Evolutionary conservation across 2,797 vertebrate species (phyloP).

Genomic region (Pseudochirops cupreus): DNA sequence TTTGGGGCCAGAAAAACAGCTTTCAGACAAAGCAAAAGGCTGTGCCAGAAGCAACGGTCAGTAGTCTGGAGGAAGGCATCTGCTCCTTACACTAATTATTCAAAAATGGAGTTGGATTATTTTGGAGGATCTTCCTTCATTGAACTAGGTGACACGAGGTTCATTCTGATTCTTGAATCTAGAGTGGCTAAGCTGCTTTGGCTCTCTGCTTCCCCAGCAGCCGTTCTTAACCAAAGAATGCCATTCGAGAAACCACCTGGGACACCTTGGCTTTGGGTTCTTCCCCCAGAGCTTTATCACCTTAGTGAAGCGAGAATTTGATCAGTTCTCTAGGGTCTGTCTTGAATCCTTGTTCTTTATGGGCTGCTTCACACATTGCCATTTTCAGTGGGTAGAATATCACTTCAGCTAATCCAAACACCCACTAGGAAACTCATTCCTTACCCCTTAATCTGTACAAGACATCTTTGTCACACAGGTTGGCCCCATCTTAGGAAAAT

Average conservation of each 20-base stretch:
- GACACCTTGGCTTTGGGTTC: too few relatives aligned
- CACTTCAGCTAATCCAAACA: neutral
- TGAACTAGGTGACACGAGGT: neutral
- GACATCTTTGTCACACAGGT: neutral
- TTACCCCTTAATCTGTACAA: neutral
- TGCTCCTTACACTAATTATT: neutral
- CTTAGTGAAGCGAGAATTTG: neutral
- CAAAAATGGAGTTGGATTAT: neutral
- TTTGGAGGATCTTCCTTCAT: neutral
- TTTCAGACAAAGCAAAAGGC: neutral
- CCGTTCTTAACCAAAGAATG: neutral
- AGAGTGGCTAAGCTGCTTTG: neutral
- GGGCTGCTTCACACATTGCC: neutral
- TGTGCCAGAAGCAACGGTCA: neutral
- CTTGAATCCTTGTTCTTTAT: neutral
- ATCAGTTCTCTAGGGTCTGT: neutral
- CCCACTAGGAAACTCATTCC: neutral
- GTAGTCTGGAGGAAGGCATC: neutral
- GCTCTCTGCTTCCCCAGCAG: neutral
- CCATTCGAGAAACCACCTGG: neutral
- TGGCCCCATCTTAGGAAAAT: neutral
- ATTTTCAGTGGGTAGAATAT: neutral
- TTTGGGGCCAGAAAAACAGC: rapidly evolving
- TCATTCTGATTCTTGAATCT: neutral
- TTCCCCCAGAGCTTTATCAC: neutral